phyloP scores from a whole-genome alignment of 2,113 vertebrate species.

The Coreoperca whiteheadi region DNA sequence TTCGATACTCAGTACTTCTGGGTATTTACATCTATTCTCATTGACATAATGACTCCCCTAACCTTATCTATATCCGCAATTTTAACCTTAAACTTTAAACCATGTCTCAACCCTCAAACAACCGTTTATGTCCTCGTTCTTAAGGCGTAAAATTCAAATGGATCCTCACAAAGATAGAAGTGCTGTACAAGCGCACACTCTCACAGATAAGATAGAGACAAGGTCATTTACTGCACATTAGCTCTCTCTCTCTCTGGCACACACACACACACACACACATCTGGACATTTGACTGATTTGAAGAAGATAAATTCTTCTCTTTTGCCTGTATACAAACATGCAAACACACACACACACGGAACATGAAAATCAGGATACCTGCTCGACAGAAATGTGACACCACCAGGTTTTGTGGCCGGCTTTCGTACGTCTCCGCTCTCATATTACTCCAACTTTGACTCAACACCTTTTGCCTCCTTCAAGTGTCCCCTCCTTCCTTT shows the following conservation, averaged over 20 bases:
- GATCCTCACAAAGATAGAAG: background rate
- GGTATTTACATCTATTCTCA: background rate
- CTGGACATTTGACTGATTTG: background rate
- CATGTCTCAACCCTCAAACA: background rate
- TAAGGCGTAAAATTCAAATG: no score
- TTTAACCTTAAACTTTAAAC: background rate
- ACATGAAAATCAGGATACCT: constrained; percentile 63
- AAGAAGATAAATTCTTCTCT: background rate
- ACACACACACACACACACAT: background rate
- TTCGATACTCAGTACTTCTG: background rate
- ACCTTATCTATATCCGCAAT: background rate
- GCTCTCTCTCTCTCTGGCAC: background rate
- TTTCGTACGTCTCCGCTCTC: constrained; percentile 21
- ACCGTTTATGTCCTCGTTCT: no score
- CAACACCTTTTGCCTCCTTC: background rate
- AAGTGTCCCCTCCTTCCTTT: constrained; percentile 8
- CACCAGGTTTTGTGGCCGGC: constrained; percentile 11
- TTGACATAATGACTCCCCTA: background rate
- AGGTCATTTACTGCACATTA: background rate
- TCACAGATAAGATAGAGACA: background rate
- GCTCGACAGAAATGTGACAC: constrained; percentile 56
- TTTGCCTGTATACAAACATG: background rate
- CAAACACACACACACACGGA: background rate
- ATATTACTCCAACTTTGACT: constrained; percentile 40
- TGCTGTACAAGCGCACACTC: background rate